Conservation (phyloP, 64 coral and sea anemone species). For the Pocillopora damicornis region DNA sequence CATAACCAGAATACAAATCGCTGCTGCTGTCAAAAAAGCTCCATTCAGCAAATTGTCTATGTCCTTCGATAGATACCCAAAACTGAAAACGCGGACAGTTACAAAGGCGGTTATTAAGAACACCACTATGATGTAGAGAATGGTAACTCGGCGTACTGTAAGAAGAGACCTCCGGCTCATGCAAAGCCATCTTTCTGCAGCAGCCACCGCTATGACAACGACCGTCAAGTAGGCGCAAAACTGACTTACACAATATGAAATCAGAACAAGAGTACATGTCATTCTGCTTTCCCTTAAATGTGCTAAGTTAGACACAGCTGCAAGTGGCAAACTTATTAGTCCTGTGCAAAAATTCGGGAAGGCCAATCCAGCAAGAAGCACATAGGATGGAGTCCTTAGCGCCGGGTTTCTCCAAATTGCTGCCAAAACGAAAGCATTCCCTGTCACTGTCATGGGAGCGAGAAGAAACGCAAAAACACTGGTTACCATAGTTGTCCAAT, state of each 20-base stretch:
- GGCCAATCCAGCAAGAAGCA: neutral
- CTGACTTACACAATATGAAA: neutral
- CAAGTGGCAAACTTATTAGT: neutral
- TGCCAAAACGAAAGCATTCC: neutral
- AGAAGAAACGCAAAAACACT: neutral
- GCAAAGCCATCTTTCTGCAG: neutral
- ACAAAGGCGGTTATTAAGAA: neutral
- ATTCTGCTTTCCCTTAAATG: too few species aligned
- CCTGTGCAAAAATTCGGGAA: neutral
- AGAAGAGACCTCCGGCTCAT: neutral
- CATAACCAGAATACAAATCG: neutral
- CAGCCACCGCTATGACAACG: neutral
- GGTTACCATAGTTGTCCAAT: neutral
- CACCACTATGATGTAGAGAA: neutral
- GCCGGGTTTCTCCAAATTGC: slow-evolving; percentile 5
- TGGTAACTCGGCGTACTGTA: neutral
- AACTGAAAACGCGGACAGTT: neutral
- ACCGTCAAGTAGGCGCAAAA: neutral
- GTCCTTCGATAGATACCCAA: too few species aligned
- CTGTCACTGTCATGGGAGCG: neutral
- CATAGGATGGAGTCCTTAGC: neutral
- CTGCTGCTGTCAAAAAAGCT: neutral
- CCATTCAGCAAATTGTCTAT: neutral
- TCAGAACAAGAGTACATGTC: neutral
- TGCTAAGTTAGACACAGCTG: neutral